Conservation (phyloP, 2,113 vertebrate species). For the Climacteris rufus region DNA sequence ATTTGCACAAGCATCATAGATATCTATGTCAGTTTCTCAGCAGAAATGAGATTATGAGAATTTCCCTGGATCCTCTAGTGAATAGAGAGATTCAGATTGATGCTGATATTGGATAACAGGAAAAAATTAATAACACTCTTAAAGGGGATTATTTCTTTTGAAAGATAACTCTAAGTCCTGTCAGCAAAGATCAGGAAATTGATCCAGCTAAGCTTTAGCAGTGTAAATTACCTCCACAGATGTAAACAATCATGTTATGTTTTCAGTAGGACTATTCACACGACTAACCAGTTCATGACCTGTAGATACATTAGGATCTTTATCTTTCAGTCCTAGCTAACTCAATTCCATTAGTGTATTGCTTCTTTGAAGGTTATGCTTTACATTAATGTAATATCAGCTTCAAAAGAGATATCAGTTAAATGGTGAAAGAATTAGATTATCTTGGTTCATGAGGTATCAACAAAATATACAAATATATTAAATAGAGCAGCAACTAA, state of each 20-base stretch:
- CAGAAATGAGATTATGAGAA: not conserved
- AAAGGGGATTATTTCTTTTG: not conserved
- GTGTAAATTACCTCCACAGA: not conserved
- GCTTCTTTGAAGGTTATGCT: not conserved
- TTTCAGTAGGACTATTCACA: not conserved
- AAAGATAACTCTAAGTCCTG: not conserved
- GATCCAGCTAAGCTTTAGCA: not conserved
- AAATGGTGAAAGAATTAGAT: not conserved
- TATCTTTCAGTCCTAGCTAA: not conserved
- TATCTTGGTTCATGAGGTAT: not conserved
- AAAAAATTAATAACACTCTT: not conserved
- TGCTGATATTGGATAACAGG: not conserved
- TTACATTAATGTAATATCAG: not conserved
- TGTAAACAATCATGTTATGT: not conserved
- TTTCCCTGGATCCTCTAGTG: not conserved
- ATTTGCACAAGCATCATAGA: not conserved
- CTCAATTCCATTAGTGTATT: not conserved
- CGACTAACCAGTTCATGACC: not conserved
- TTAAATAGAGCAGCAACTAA: not conserved
- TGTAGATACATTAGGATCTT: not conserved
- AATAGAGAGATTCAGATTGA: not conserved
- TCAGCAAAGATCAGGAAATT: not conserved
- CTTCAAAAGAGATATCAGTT: not conserved
- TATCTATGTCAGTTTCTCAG: not conserved
- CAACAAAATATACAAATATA: not conserved